Conservation (phyloP, 2,888 invertebrate genomes). For the Leptopilina drosophilae region DNA sequence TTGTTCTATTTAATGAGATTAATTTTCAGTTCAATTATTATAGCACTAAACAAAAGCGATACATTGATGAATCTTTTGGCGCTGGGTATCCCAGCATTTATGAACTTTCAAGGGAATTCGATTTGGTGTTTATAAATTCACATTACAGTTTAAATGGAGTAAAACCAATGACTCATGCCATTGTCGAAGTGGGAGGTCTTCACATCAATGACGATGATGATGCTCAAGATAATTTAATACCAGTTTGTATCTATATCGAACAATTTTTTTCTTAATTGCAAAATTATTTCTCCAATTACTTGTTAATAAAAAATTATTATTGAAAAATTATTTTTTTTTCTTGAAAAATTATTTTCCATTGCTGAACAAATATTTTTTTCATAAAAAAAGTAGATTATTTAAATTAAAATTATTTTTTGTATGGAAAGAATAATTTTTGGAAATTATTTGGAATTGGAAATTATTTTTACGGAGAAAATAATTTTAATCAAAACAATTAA, state of each 20-base stretch:
- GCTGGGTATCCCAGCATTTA: constrained; percentile 54
- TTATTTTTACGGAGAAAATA: too few species aligned
- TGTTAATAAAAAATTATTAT: too few species aligned
- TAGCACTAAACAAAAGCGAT: constrained; percentile 49
- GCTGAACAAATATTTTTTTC: too few species aligned
- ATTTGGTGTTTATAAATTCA: constrained; percentile 78
- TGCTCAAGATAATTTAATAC: constrained; percentile 42
- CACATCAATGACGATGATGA: constrained; percentile 69
- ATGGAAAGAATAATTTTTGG: too few species aligned
- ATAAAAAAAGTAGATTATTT: too few species aligned
- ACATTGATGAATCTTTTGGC: constrained; percentile 62
- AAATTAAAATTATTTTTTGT: too few species aligned
- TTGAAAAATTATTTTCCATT: too few species aligned
- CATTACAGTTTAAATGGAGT: constrained; percentile 79
- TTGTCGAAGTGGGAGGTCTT: constrained; percentile 80
- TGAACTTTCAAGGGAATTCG: constrained; percentile 68
- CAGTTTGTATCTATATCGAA: constrained; percentile 44
- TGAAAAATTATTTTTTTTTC: too few species aligned
- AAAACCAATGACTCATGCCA: constrained; percentile 76
- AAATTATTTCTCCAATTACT: too few species aligned
- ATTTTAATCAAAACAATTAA: too few species aligned
- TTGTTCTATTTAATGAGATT: constrained; percentile 32
- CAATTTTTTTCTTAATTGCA: neutral
- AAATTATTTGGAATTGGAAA: too few species aligned
- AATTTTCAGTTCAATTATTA: constrained; percentile 53